Conservation (phyloP, 1,140 invertebrate species). For the Rhopalosiphum maidis region DNA sequence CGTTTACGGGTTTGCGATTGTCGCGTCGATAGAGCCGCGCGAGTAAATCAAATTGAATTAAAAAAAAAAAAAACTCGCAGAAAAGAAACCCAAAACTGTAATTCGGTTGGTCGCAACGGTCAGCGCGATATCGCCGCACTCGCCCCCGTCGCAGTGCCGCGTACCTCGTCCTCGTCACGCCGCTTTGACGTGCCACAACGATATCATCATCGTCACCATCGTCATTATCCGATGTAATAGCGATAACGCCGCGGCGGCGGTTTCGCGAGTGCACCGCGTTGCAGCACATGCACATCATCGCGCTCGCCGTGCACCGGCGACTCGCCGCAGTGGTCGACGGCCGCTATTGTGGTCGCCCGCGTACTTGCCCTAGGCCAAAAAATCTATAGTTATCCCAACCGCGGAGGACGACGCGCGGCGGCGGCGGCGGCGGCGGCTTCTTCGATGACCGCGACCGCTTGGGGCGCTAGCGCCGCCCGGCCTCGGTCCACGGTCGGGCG, state of each 20-base stretch:
- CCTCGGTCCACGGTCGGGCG: conserved; percentile 15
- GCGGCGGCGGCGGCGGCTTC: background rate
- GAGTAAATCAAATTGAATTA: too few species aligned
- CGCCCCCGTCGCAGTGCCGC: too few species aligned
- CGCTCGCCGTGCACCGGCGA: background rate
- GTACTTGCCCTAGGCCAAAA: conserved; percentile 56
- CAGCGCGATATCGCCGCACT: too few species aligned
- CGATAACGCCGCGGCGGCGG: background rate
- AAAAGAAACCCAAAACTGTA: too few species aligned
- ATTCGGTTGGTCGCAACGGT: too few species aligned
- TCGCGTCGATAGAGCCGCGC: too few species aligned
- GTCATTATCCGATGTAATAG: too few species aligned
- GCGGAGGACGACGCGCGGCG: background rate
- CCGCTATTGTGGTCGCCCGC: background rate
- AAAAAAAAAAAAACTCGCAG: too few species aligned
- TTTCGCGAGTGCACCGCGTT: background rate
- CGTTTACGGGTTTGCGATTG: too few species aligned
- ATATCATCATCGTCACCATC: too few species aligned
- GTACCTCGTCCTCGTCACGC: too few species aligned
- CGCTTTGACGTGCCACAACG: too few species aligned
- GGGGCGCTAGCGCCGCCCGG: background rate
- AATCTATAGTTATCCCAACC: conserved; percentile 52
- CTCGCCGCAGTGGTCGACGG: background rate
- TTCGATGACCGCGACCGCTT: conserved; percentile 21
- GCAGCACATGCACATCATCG: background rate